A percentile compares a stretch with the other conserved stretches of the same genome.
Evolutionary conservation across 2,113 vertebrate genomes (phyloP).

Genomic region (Coptodon bakossiorum): DNA sequence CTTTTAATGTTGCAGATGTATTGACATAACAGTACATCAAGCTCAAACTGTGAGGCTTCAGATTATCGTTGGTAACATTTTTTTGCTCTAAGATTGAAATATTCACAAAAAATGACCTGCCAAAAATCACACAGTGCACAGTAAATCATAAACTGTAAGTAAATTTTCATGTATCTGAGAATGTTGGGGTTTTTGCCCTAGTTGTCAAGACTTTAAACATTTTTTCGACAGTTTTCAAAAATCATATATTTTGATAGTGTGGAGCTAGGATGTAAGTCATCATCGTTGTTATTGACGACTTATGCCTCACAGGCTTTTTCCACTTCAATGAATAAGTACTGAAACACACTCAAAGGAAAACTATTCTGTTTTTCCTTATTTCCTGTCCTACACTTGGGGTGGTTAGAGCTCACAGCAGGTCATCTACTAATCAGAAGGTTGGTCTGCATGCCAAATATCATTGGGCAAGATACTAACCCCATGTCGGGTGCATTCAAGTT

Average conservation of each 20-base stretch:
- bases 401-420: neutral
- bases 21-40: neutral
- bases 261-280: neutral
- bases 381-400: neutral
- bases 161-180: neutral
- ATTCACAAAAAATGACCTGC: neutral
- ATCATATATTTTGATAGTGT: neutral
- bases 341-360: neutral
- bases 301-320: neutral
- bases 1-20: neutral
- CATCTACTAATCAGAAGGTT: neutral
- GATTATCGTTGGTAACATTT: neutral
- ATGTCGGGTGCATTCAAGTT: neutral
- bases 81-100: neutral
- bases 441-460: neutral
- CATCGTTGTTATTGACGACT: rapidly evolving
- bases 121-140: neutral
- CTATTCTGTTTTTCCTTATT: neutral
- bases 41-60: neutral
- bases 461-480: neutral
- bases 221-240: neutral
- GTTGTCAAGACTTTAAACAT: neutral
- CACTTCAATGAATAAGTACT: neutral
- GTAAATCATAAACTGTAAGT: neutral
- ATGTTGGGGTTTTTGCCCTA: neutral